Evolutionary conservation across 1,140 invertebrate genomes (phyloP).

Genomic region (Battus philenor): DNA sequence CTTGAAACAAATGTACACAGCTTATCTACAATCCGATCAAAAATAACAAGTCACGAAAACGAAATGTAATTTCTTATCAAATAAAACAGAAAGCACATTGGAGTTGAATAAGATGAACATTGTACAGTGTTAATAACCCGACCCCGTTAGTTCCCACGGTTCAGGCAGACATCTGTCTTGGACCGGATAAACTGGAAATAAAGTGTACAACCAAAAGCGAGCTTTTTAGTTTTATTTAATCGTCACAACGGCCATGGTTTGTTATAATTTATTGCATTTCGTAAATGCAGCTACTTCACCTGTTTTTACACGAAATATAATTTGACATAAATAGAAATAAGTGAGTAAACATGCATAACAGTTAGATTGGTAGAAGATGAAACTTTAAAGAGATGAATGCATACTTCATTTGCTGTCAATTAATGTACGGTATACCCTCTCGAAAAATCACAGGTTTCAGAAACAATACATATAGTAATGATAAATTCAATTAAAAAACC

Average conservation of each 20-base stretch:
- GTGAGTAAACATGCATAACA: too few species aligned
- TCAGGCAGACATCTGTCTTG: slow-evolving; percentile 37
- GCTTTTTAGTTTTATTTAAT: slow-evolving; percentile 4
- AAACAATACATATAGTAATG: too few species aligned
- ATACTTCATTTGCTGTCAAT: too few species aligned
- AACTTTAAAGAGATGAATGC: too few species aligned
- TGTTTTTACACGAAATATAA: too few species aligned
- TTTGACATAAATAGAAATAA: too few species aligned
- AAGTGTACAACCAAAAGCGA: slow-evolving; percentile 20
- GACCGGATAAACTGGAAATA: slow-evolving; percentile 58
- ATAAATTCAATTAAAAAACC: too few species aligned
- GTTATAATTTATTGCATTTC: too few species aligned
- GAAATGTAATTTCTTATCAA: slow-evolving; percentile 9
- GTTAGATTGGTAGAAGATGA: too few species aligned
- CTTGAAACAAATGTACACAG: slow-evolving; percentile 3
- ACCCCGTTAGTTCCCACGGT: slow-evolving; percentile 55
- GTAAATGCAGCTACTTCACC: too few species aligned
- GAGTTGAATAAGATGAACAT: not conserved
- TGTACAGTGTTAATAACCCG: slow-evolving; percentile 13
- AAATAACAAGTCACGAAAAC: slow-evolving; percentile 13
- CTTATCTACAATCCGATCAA: slow-evolving; percentile 7
- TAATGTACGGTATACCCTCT: too few species aligned
- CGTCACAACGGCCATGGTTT: slow-evolving; percentile 5
- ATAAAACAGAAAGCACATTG: not conserved
- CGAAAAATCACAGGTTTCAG: too few species aligned